Percentiles rank a stretch among this genome's conserved stretches.
Evolutionary conservation across 1,140 invertebrate genomes (phyloP).

Genomic region (Penaeus indicus): DNA sequence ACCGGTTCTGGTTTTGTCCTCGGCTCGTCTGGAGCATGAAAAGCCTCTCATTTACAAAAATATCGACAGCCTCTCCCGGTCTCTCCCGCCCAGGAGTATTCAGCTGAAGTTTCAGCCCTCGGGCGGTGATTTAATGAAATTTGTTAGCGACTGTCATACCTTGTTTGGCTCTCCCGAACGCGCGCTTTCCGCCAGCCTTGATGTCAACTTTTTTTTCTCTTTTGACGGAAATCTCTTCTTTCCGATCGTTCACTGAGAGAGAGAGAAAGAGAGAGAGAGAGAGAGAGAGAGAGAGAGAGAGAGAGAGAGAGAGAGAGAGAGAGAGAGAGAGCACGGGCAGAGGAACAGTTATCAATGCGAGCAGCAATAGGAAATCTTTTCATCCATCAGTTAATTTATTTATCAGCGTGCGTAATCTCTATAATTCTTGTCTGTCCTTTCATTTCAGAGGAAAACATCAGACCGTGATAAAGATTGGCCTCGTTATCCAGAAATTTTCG

Average conservation of each 20-base stretch:
- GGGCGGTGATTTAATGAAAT: conserved; percentile 62
- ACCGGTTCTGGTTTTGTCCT: background rate
- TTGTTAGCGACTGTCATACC: conserved; percentile 62
- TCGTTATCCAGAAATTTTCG: conserved; percentile 41
- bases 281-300: no score
- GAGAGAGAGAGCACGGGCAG: no score
- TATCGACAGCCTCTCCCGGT: conserved; percentile 1
- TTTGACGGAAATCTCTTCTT: no score
- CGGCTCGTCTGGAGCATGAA: background rate
- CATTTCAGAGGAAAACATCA: background rate
- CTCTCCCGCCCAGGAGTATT: conserved; percentile 27
- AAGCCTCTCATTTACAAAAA: conserved; percentile 46
- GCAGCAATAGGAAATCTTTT: no score
- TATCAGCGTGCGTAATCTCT: background rate
- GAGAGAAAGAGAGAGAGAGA: background rate
- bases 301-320: background rate
- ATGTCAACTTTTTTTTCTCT: conserved; percentile 14
- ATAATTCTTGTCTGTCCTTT: background rate
- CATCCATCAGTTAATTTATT: no score
- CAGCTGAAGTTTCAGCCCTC: conserved; percentile 56
- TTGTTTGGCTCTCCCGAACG: conserved; percentile 35
- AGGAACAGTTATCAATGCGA: no score
- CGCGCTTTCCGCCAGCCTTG: background rate
- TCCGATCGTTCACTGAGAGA: background rate
- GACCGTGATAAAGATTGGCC: conserved; percentile 33